These are phyloP conservation scores for Steromphala cineraria DNA, from an alignment of 2,888 invertebrate genomes.

Conservation along the genomic window DNA sequence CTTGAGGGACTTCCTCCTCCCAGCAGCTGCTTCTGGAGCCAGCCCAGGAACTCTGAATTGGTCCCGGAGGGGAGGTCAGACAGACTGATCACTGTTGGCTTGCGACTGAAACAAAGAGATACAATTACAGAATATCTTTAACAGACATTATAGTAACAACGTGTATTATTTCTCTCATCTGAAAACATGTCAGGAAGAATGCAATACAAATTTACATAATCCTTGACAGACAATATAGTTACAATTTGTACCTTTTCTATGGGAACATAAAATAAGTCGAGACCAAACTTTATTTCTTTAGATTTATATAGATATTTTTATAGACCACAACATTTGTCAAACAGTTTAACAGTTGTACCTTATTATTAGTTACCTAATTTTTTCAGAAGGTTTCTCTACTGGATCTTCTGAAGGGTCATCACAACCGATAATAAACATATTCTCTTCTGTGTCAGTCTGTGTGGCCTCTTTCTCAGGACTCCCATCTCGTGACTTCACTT, in stretches of 20 bases:
- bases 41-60: conserved; percentile 47
- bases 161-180: no score
- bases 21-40: conserved; percentile 57
- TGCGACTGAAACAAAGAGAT: conserved; percentile 9
- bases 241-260: no score
- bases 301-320: no score
- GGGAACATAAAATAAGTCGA: no score
- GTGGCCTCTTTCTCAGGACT: background rate
- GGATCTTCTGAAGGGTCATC: background rate
- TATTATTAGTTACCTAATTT: background rate
- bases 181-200: no score
- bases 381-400: background rate
- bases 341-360: no score
- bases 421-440: background rate
- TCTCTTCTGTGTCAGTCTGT: background rate
- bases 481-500: background rate
- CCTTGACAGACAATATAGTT: no score
- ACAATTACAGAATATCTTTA: background rate
- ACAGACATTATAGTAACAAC: no score
- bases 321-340: no score
- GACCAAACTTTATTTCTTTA: no score
- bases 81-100: conserved; percentile 34
- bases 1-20: conserved; percentile 28
- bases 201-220: no score
- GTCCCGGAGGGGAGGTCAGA: conserved; percentile 48